phyloP scores from a whole-genome alignment of 2,888 invertebrate species.

The Parnassius apollo region DNA sequence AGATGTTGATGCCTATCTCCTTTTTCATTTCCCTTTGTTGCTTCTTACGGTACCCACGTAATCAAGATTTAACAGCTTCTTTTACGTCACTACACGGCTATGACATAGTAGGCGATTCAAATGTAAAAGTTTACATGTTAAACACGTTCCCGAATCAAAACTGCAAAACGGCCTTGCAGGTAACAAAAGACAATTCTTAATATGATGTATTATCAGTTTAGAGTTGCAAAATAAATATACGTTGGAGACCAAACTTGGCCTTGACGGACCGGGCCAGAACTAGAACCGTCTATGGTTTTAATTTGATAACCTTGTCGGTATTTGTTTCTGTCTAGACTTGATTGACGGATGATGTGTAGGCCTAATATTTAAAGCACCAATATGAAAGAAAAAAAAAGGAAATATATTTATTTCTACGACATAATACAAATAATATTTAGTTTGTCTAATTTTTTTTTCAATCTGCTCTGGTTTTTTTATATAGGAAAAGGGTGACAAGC shows the following conservation, averaged over 20 bases:
- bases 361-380: background rate
- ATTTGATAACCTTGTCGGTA: conserved; percentile 7
- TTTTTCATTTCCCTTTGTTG: too few species aligned
- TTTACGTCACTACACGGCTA: too few species aligned
- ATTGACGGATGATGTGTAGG: conserved; percentile 11
- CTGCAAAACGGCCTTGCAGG: conserved; percentile 5
- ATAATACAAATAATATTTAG: too few species aligned
- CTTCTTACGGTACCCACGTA: too few species aligned
- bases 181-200: conserved; percentile 1
- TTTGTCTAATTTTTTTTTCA: too few species aligned
- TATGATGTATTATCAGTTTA: background rate
- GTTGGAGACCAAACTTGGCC: conserved; percentile 2
- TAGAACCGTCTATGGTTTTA: conserved; percentile 1
- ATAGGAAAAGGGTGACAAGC: too few species aligned
- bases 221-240: background rate
- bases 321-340: conserved; percentile 3
- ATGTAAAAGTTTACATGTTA: conserved; percentile 1
- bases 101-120: background rate
- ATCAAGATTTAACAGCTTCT: too few species aligned
- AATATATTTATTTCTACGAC: too few species aligned
- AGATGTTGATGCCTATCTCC: too few species aligned
- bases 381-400: too few species aligned
- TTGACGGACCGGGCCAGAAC: conserved; percentile 2
- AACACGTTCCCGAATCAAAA: conserved; percentile 11
- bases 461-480: too few species aligned